Evolutionary conservation across 2,113 vertebrate species (phyloP).

Genomic region (Garra rufa): DNA sequence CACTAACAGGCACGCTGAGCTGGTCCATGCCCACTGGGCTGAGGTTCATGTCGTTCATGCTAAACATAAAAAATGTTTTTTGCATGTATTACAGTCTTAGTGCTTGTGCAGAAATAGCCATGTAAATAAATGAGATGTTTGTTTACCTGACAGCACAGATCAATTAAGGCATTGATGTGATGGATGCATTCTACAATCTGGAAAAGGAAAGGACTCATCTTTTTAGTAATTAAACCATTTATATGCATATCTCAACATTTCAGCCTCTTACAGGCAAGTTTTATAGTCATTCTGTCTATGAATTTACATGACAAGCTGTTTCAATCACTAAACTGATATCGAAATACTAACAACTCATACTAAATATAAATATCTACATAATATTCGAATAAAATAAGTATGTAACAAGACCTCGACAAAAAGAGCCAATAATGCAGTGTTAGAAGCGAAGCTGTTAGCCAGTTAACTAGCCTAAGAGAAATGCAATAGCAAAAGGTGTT

Average conservation of each 20-base stretch:
- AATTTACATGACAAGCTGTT: not conserved
- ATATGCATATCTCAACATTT: not conserved
- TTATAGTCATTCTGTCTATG: not conserved
- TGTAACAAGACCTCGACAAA: not conserved
- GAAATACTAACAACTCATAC: not conserved
- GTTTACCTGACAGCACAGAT: constrained; percentile 30
- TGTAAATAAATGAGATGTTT: not conserved
- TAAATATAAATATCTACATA: not conserved
- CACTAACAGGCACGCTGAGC: constrained; percentile 90
- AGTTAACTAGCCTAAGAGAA: not conserved
- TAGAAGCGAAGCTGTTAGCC: not conserved
- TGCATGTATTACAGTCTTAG: too few species aligned
- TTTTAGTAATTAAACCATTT: not conserved
- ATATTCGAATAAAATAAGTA: not conserved
- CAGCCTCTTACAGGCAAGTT: not conserved
- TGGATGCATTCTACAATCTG: constrained; percentile 17
- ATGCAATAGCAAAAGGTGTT: not conserved
- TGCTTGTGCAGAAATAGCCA: not conserved
- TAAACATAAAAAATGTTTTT: constrained; percentile 56
- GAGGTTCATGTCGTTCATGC: constrained; percentile 99
- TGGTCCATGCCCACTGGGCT: constrained; percentile 98
- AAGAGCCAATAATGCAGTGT: not conserved
- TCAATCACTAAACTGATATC: not conserved
- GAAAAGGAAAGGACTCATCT: not conserved
- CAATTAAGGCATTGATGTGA: constrained; percentile 24